Evolutionary conservation across 64 coral and sea anemone species (phyloP).

Genomic region (Pocillopora damicornis): DNA sequence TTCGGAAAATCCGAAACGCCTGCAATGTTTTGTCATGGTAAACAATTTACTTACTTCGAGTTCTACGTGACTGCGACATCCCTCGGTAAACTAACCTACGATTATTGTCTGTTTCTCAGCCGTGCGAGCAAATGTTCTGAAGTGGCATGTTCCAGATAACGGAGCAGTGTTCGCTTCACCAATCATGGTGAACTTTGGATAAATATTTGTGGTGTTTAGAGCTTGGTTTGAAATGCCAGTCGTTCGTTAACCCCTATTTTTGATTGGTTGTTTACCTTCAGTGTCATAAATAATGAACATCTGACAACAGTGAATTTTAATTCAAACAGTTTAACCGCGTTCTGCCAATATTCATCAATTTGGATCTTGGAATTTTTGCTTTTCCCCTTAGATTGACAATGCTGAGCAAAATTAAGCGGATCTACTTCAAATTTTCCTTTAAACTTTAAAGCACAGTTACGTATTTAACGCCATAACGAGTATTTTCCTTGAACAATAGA

Average conservation of each 20-base stretch:
- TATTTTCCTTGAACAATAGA: no score
- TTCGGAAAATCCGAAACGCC: neutral
- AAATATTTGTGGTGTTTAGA: neutral
- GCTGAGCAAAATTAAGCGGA: neutral
- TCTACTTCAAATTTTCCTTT: no score
- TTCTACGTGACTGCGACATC: constrained; percentile 17
- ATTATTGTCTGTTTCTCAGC: neutral
- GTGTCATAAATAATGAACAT: constrained; percentile 13
- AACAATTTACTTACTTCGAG: constrained; percentile 20
- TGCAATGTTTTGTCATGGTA: neutral
- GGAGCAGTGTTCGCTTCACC: neutral
- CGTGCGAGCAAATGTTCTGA: neutral
- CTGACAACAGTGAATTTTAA: neutral
- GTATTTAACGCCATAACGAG: no score
- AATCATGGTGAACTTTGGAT: neutral
- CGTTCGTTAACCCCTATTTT: neutral
- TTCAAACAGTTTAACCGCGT: neutral
- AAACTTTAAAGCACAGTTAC: no score
- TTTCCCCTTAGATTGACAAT: neutral
- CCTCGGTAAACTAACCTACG: neutral
- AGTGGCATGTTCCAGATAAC: neutral
- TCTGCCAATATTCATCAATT: neutral
- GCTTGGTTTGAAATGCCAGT: constrained; percentile 11
- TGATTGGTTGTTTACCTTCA: neutral
- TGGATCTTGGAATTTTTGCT: no score